Evolutionary conservation across 2,797 vertebrate species (phyloP), one percentile per base, ranked within the genome.

Genomic region (Lophius americanus): DNA sequence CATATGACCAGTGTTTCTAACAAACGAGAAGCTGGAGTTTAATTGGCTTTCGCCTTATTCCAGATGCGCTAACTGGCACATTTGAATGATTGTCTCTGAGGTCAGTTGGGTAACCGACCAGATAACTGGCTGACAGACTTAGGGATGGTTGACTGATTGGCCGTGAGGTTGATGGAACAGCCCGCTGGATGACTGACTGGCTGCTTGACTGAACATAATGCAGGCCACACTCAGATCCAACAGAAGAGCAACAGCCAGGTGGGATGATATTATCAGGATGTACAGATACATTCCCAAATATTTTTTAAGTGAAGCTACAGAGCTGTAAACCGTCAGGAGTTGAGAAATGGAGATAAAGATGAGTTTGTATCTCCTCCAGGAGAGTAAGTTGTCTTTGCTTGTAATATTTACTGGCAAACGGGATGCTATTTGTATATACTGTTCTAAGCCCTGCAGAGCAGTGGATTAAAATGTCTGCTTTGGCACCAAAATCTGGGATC

Each of bases 71-170:
- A 67, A 68, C 64, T 66, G 76, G 70, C 68, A 81, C 75, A 79
- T 64, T 23, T 59, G 79, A 67, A 63, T 78, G 82, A 84, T 77
- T 68, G 75, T 76, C 75, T 75, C 65, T 51, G 51, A 59, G 76
- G 84, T 88, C 64, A 56, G 78, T 73, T 89, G 82, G 81, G 83
- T 86, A 88, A 89, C 85, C 81, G 82, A 83, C 83, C 79, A 84
- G 81, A 87, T 90, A 88, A 89, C 75, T 71, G 80, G 80, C 74
- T 85, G 85, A 82, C 79, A 89, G 85, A 64, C 83, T 88, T 86
- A 86, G 82, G 66, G 69, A 77, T 68, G 82, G 74, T 59, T 76
- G 78, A 83, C 74, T 70, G 84, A 81, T 58, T 84, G 68, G 69
- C 64, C n/a, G 64, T 68, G 77, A 75, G 79, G 70, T 73, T 85